phyloP scores from a whole-genome alignment of 2,113 vertebrate species.

The Scartelaos histophorus region DNA sequence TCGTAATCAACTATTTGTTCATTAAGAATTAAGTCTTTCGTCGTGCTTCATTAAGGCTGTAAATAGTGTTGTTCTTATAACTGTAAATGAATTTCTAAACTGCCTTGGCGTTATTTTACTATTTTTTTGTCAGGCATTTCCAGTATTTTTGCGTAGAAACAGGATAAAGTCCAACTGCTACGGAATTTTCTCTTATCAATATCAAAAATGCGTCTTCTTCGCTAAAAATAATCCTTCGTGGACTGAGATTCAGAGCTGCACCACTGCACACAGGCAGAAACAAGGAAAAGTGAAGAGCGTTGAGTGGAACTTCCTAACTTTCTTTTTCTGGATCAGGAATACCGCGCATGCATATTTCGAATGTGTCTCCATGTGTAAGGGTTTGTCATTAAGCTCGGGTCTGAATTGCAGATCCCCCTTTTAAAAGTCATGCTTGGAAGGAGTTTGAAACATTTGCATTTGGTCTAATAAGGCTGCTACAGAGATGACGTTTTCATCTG shows the following conservation, averaged over 20 bases:
- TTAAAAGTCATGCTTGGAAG: conserved; percentile 42
- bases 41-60: too few species aligned
- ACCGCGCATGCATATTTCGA: conserved; percentile 13
- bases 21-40: too few species aligned
- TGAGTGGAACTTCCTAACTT: conserved; percentile 12
- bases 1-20: too few species aligned
- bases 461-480: conserved; percentile 29
- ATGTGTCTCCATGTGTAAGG: conserved; percentile 15
- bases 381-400: conserved; percentile 42
- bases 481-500: conserved; percentile 15
- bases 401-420: conserved; percentile 37
- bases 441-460: conserved; percentile 36
- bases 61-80: too few species aligned
- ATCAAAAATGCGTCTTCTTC: conserved; percentile 38
- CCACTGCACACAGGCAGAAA: conserved; percentile 31
- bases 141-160: conserved; percentile 27
- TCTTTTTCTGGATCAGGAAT: conserved; percentile 26
- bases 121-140: not conserved
- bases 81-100: not conserved
- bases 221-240: conserved; percentile 52
- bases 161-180: conserved; percentile 34
- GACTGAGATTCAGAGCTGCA: conserved; percentile 41
- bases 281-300: conserved; percentile 21
- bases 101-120: not conserved
- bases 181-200: conserved; percentile 39